A percentile compares a stretch with the other conserved stretches of the same genome.
Evolutionary conservation across 2,888 invertebrate species (phyloP).

Genomic region (Hyles lineata): DNA sequence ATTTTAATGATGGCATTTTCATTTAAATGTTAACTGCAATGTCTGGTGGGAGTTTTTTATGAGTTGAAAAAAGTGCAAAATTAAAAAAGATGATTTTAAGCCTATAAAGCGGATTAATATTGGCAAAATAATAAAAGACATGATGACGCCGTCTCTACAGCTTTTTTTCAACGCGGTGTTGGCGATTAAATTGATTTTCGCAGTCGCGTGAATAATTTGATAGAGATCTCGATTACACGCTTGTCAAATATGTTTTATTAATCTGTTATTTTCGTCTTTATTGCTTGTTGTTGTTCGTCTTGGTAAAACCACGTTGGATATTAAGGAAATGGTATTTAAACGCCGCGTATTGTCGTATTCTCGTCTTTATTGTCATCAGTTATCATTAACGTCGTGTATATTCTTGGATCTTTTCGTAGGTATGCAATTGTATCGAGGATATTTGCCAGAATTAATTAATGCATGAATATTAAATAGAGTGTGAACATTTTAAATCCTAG

Average conservation of each 20-base stretch:
- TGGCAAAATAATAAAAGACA: background rate
- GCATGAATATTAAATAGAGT: no score
- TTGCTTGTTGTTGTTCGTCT: constrained; percentile 9
- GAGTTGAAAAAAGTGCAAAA: no score
- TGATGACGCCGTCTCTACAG: background rate
- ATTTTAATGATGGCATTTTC: no score
- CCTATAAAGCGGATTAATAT: no score
- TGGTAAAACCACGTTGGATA: background rate
- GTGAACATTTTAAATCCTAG: no score
- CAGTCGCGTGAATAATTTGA: constrained; percentile 17
- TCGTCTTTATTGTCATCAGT: background rate
- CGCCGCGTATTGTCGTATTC: background rate
- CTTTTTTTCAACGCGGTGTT: background rate
- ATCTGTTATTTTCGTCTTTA: constrained; percentile 23
- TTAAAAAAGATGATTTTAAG: no score
- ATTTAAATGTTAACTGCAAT: no score
- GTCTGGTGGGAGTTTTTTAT: no score
- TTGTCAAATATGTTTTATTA: constrained; percentile 31
- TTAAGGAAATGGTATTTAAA: constrained; percentile 21
- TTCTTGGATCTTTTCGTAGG: background rate
- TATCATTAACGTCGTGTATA: background rate
- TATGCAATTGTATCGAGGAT: no score
- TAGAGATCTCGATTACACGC: constrained; percentile 30
- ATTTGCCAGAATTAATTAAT: no score
- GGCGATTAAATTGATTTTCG: background rate